Conservation (phyloP, 2,888 invertebrate species). For the Heliconius ismenius region DNA sequence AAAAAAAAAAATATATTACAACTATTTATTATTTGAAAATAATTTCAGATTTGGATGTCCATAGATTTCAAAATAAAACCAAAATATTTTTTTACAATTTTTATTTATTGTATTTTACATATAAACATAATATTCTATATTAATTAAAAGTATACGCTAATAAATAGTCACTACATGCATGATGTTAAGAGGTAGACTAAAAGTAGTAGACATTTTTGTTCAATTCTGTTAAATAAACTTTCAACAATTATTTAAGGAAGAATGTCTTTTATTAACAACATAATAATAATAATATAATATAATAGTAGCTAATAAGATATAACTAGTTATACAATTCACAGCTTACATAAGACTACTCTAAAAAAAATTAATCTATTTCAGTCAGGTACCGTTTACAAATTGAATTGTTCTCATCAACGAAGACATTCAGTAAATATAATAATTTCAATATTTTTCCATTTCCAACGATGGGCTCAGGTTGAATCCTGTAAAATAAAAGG, state of each 20-base stretch:
- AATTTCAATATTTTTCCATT: constrained; percentile 46
- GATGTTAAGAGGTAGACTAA: neutral
- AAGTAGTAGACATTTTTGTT: neutral
- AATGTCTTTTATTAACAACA: neutral
- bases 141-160: neutral
- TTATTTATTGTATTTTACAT: neutral
- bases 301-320: neutral
- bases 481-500: constrained; percentile 56
- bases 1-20: too few species aligned
- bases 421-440: constrained; percentile 5
- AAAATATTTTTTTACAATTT: neutral
- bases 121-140: neutral
- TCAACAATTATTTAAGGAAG: neutral
- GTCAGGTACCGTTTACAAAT: constrained; percentile 14
- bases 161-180: neutral
- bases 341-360: constrained; percentile 3
- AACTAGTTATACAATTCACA: neutral
- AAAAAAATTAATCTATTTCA: constrained; percentile 6
- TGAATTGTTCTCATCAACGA: neutral
- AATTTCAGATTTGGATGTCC: neutral
- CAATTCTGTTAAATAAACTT: neutral
- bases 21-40: neutral
- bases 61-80: constrained; percentile 1
- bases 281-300: neutral
- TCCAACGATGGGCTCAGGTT: constrained; percentile 57